A percentile compares a stretch with the other conserved stretches of the same genome.
Conservation (phyloP, 2,888 invertebrate genomes). For the Ennomos quercinarius region DNA sequence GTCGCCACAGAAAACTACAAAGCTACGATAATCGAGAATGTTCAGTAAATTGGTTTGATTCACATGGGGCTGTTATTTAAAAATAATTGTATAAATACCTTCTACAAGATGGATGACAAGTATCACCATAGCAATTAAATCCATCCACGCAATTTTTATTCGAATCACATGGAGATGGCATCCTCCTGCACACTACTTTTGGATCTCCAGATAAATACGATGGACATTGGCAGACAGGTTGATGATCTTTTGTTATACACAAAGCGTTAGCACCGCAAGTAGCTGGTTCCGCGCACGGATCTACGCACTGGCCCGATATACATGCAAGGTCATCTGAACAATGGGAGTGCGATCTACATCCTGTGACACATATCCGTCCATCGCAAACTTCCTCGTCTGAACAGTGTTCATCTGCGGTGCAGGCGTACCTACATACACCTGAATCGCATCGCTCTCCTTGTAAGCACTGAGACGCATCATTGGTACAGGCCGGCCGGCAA, state of each 20-base stretch:
- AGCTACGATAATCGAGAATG: too few relatives aligned
- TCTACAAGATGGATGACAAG: conserved; percentile 91
- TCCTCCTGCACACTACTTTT: conserved; percentile 89
- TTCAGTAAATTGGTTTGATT: too few relatives aligned
- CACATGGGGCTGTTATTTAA: too few relatives aligned
- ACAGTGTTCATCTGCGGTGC: conserved; percentile 94
- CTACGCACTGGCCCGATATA: conserved; percentile 90
- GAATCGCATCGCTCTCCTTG: conserved; percentile 91
- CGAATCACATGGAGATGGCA: conserved; percentile 86
- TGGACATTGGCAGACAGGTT: conserved; percentile 91
- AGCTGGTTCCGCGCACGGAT: conserved; percentile 91
- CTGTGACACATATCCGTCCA: conserved; percentile 90
- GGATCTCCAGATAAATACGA: conserved; percentile 90
- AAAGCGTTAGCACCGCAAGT: conserved; percentile 94
- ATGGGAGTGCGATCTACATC: conserved; percentile 92
- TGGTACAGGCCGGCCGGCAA: conserved; percentile 92
- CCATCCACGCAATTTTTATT: conserved; percentile 89
- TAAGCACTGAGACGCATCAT: conserved; percentile 89
- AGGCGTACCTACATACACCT: conserved; percentile 93
- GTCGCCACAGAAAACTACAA: too few relatives aligned
- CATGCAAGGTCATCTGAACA: conserved; percentile 91
- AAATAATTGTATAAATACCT: conserved; percentile 75
- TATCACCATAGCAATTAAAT: conserved; percentile 91
- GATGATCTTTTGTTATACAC: conserved; percentile 89
- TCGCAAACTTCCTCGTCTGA: conserved; percentile 95